Evolutionary conservation across 1,140 invertebrate species (phyloP), one percentile per base, ranked within the genome.

Genomic region (Drosophila repletoides): DNA sequence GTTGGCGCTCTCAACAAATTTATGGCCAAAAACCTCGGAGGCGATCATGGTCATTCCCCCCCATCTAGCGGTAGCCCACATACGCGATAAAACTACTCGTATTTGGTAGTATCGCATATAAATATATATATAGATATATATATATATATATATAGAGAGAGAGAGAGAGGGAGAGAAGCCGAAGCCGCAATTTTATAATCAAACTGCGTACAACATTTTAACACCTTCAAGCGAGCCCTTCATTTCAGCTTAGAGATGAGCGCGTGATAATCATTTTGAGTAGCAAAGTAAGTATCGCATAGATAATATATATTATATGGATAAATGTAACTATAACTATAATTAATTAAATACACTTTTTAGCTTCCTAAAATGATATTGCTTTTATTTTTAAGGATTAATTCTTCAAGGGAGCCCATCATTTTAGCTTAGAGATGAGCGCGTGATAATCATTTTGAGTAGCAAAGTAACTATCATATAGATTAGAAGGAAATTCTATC

Each of bases 31-130:
- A 36, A 26, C n/a, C 31, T 22, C 26, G 24, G 24, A 55, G 70
- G 60, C 67, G 58, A 58, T 21, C 79, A 83, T 72, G 79, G 70
- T 46, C 70, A 63, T 61, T 70, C 52, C 60, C 68, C 63, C 48
- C 77, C 58, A 58, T 45, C 56, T 72, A 64, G 34, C 48, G 41
- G 31, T 55, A 64, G 48, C 58, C 55, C 55, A 49, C 45, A 51
- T 43, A 60, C 5, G 17, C 2, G 3, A 3, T 21, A 3, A 9
- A n/a, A 34, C n/a, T 22, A 43, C 29, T 45, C 53, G 59, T 17
- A 38, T 36, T 33, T 29, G 40, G 48, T 61, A n/a, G n/a, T n/a
- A 52, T 19, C 28, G 36, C 51, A 46, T 45, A 33, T 14, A 41
- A 14, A 26, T 43, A 55, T 40, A 49, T 31, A 21, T 48, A 52